These are phyloP conservation scores for Bufotes viridis DNA, from an alignment of 2,797 vertebrate species.

Conservation along the genomic window DNA sequence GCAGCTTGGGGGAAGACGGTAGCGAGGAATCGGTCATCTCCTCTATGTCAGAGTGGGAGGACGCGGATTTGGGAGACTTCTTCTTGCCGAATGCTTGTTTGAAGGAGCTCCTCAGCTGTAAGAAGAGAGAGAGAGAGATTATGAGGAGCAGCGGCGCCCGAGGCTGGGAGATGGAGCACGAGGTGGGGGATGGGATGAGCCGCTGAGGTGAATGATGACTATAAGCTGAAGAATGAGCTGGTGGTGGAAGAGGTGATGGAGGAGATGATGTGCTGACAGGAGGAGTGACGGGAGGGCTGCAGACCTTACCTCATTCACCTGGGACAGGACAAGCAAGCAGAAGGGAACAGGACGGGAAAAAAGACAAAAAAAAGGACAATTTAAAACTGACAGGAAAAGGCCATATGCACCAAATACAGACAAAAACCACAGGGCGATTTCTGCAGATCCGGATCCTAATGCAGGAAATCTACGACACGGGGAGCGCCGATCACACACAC, in stretches of 20 bases:
- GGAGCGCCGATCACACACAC: neutral
- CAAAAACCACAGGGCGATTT: conserved; percentile 6
- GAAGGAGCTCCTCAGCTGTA: conserved; percentile 96
- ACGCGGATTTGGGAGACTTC: conserved; percentile 96
- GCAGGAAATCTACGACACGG: neutral
- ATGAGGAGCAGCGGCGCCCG: neutral
- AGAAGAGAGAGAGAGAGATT: conserved; percentile 45
- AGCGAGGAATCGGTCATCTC: conserved; percentile 97
- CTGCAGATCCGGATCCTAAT: neutral
- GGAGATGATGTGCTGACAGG: conserved; percentile 71
- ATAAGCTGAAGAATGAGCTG: neutral
- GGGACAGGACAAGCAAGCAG: conserved; percentile 85
- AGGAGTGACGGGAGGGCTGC: conserved; percentile 58
- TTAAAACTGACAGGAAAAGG: conserved; percentile 74
- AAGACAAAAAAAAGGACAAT: conserved; percentile 76
- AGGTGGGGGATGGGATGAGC: neutral
- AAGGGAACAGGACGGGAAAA: conserved; percentile 74
- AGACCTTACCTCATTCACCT: conserved; percentile 98
- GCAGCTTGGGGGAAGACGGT: conserved; percentile 92
- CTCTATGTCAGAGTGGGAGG: conserved; percentile 97
- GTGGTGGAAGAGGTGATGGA: neutral
- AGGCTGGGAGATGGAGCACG: neutral
- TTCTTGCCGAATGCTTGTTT: conserved; percentile 99
- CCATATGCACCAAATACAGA: neutral
- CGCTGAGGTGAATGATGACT: neutral